These are phyloP conservation scores for Drosophila greeni DNA, from an alignment of 2,888 invertebrate genomes.

Conservation along the genomic window DNA sequence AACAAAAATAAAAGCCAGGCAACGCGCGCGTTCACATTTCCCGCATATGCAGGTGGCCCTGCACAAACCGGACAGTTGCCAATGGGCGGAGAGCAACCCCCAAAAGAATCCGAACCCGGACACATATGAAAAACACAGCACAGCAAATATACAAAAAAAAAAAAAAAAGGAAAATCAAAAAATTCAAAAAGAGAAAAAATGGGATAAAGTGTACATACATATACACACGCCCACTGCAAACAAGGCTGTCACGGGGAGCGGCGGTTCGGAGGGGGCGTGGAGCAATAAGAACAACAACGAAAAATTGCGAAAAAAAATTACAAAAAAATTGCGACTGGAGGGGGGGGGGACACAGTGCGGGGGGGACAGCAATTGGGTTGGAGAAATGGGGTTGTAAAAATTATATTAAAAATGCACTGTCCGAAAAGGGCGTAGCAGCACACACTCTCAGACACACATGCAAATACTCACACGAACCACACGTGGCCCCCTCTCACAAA, in stretches of 20 bases:
- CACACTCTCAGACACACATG: constrained; percentile 43
- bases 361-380: background rate
- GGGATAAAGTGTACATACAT: constrained; percentile 35
- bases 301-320: constrained; percentile 34
- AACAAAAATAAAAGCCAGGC: constrained; percentile 42
- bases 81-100: constrained; percentile 72
- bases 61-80: constrained; percentile 74
- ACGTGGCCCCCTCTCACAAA: constrained; percentile 41
- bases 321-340: constrained; percentile 54
- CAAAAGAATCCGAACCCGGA: constrained; percentile 44
- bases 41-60: constrained; percentile 67
- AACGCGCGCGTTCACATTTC: constrained; percentile 45
- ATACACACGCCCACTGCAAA: constrained; percentile 64
- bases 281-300: constrained; percentile 38
- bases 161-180: background rate
- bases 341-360: constrained; percentile 10
- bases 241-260: constrained; percentile 46
- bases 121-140: constrained; percentile 42
- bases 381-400: constrained; percentile 53
- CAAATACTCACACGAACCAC: constrained; percentile 25
- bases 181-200: constrained; percentile 27
- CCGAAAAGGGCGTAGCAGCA: constrained; percentile 76
- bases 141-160: constrained; percentile 19
- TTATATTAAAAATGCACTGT: constrained; percentile 77
- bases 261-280: constrained; percentile 4